Percentiles rank a stretch among this genome's conserved stretches.
These are phyloP conservation scores for Bradynema listronoti DNA, from an alignment of 1,140 invertebrate genomes.

Conservation along the genomic window DNA sequence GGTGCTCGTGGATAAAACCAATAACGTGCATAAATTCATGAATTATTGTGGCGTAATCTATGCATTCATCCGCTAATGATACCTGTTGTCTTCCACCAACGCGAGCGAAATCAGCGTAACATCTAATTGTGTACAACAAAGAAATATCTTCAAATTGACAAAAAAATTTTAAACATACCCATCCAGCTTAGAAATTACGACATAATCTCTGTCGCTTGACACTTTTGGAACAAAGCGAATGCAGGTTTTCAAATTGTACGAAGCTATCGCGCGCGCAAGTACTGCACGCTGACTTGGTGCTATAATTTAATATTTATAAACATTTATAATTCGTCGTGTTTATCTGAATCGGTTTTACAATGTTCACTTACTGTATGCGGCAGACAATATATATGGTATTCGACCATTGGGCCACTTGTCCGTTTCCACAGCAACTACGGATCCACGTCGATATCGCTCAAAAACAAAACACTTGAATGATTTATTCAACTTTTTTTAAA, in stretches of 20 bases:
- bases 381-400: slow-evolving; percentile 52
- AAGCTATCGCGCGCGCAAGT: slow-evolving; percentile 45
- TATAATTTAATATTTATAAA: slow-evolving; percentile 29
- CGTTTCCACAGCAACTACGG: slow-evolving; percentile 51
- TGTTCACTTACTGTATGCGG: slow-evolving; percentile 48
- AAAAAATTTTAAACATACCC: slow-evolving; percentile 34
- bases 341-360: slow-evolving; percentile 12
- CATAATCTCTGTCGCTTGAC: slow-evolving; percentile 46
- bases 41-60: slow-evolving; percentile 56
- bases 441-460: too few species aligned
- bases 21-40: slow-evolving; percentile 58
- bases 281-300: slow-evolving; percentile 48
- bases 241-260: slow-evolving; percentile 51
- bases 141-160: not conserved
- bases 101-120: slow-evolving; percentile 56
- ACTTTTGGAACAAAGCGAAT: slow-evolving; percentile 57
- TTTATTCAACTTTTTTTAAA: too few species aligned
- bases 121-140: slow-evolving; percentile 22
- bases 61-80: slow-evolving; percentile 56
- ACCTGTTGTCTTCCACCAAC: slow-evolving; percentile 56
- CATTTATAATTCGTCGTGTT: slow-evolving; percentile 6
- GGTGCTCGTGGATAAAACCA: slow-evolving; percentile 57
- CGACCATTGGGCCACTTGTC: slow-evolving; percentile 56
- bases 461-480: too few species aligned
- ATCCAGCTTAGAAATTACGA: slow-evolving; percentile 54